Base-by-base conservation (phyloP, 1,140 invertebrate species). In the Heliconius hermathena region DNA sequence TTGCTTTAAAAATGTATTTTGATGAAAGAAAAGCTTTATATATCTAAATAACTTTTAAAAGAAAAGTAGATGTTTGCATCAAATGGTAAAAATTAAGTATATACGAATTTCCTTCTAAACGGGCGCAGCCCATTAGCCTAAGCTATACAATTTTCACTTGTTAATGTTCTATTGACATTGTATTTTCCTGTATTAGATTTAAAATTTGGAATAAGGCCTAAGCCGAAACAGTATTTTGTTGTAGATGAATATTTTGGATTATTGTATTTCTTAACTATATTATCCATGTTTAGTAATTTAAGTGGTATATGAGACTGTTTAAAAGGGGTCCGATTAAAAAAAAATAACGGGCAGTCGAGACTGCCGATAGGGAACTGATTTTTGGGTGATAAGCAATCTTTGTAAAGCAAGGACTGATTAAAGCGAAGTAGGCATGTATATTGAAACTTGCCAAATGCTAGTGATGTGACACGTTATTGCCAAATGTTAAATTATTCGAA, bases 121-220 rank as follows among this genome's bases (percentile, higher is more conserved):
- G 60, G 60, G 60, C 22, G 22, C n/a, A 66, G 60, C 60, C 60
- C 60, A 26, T 26, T 66, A 66, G 26, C 60, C n/a, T 26, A 66
- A 66, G 22, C 22, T 66, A 66, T 66, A 66, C 60, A 26, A 66
- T 29, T 66, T 13, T 66, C 22, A 66, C 60, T 66, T 66, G 11
- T 29, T 66, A 66, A 66, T 66, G 60, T 66, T 66, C 60, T 66
- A 66, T 66, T 66, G 60, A 66, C 60, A 66, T 66, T 66, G 22
- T 26, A 66, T 26, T 16, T 66, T 29, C 6, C 22, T 11, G 60
- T 66, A 66, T 66, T 66, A 66, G n/a, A 66, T 26, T 13, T 22
- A 26, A 66, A 13, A 13, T 66, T 26, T 13, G 9, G n/a, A 66
- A 66, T 26, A 13, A 66, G 22, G 22, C 60, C 54, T 57, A 66